These are phyloP conservation scores for Dysdera silvatica DNA, from an alignment of 1,140 invertebrate genomes.

Conservation along the genomic window DNA sequence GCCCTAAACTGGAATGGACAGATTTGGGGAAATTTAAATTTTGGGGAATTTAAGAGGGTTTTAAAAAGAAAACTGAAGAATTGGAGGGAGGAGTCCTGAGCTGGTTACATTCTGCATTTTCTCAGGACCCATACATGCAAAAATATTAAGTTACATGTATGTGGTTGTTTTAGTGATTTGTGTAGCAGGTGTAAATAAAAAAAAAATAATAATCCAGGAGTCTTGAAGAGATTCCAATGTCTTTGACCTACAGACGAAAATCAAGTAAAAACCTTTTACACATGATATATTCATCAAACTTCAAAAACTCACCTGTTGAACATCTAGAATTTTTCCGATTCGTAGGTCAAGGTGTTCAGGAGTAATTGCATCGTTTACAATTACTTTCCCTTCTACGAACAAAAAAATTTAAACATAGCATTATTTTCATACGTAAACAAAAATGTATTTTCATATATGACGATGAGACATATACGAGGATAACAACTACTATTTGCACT, in stretches of 20 bases:
- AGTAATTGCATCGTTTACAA: slow-evolving; percentile 29
- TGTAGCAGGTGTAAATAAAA: too few relatives aligned
- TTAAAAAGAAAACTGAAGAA: too few relatives aligned
- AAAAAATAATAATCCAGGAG: neutral
- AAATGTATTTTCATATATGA: neutral
- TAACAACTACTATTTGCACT: neutral
- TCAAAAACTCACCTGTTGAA: slow-evolving; percentile 50
- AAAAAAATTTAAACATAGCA: neutral
- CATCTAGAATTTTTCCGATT: slow-evolving; percentile 83
- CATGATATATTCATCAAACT: neutral
- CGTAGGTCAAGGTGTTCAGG: slow-evolving; percentile 67
- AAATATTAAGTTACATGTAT: too few relatives aligned
- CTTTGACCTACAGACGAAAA: neutral
- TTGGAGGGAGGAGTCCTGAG: too few relatives aligned
- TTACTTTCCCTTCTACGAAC: slow-evolving; percentile 27
- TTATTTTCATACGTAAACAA: neutral
- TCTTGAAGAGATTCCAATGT: neutral
- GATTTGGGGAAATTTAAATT: too few relatives aligned
- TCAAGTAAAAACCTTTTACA: neutral
- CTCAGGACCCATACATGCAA: too few relatives aligned
- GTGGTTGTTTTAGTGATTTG: too few relatives aligned
- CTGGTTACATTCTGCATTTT: too few relatives aligned
- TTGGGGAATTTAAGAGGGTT: too few relatives aligned
- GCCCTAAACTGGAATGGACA: too few relatives aligned
- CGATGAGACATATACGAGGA: neutral